These are phyloP conservation scores for Seriola aureovittata DNA, from an alignment of 2,113 vertebrate species.

Conservation along the genomic window DNA sequence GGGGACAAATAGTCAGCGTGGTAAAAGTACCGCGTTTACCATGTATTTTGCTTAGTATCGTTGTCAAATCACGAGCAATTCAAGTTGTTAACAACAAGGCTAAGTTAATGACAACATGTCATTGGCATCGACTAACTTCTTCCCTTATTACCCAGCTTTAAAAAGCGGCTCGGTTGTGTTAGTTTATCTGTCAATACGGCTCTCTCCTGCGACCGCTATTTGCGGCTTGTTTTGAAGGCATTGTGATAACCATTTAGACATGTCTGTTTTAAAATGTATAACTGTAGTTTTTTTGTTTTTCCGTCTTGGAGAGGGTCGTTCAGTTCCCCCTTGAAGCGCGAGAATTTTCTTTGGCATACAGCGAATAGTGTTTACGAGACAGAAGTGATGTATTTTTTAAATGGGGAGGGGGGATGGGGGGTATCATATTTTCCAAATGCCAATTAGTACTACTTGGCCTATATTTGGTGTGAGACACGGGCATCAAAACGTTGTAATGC, in stretches of 20 bases:
- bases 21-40: constrained; percentile 38
- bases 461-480: constrained; percentile 56
- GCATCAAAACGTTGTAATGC: constrained; percentile 35
- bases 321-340: constrained; percentile 54
- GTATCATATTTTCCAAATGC: constrained; percentile 28
- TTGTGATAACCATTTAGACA: constrained; percentile 6
- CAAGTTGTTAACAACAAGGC: constrained; percentile 76
- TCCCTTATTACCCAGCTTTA: constrained; percentile 63
- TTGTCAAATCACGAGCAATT: constrained; percentile 23
- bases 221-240: constrained; percentile 29
- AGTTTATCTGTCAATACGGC: constrained; percentile 47
- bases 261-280: constrained; percentile 34
- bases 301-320: constrained; percentile 24
- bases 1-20: constrained; percentile 58
- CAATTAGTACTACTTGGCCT: constrained; percentile 60
- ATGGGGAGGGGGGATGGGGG: background rate
- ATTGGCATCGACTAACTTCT: constrained; percentile 82
- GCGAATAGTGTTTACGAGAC: constrained; percentile 26
- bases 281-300: constrained; percentile 31
- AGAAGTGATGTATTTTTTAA: constrained; percentile 54
- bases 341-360: constrained; percentile 23
- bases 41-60: constrained; percentile 6
- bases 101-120: constrained; percentile 83
- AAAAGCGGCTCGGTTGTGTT: constrained; percentile 55
- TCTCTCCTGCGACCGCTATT: background rate